Conservation (phyloP, 2,113 vertebrate genomes). For the Bucco capensis region DNA sequence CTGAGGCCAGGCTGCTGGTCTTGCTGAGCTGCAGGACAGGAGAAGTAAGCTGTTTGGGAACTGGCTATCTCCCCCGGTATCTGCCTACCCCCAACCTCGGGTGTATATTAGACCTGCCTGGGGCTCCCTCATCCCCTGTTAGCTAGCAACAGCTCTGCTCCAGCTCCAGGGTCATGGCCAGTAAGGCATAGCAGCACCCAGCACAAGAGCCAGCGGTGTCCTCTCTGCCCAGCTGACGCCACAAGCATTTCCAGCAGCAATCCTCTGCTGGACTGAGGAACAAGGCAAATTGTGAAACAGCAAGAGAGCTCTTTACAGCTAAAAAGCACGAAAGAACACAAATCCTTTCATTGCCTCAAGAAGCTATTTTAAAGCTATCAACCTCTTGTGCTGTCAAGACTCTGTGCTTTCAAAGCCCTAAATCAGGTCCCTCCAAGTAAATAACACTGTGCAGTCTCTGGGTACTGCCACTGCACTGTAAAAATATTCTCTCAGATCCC, state of each 20-base stretch:
- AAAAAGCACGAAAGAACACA: background rate
- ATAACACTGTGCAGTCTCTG: background rate
- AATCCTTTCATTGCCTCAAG: background rate
- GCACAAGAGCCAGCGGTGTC: background rate
- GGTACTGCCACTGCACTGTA: background rate
- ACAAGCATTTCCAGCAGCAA: background rate
- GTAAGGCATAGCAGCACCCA: rapidly evolving
- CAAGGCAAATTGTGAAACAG: background rate
- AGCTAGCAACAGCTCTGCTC: background rate
- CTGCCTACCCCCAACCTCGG: background rate
- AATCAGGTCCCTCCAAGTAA: background rate
- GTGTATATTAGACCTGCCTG: background rate
- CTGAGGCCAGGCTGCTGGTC: background rate
- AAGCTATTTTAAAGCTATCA: background rate
- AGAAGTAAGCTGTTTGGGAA: background rate
- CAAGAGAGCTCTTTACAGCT: background rate
- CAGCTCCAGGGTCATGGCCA: background rate
- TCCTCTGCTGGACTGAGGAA: background rate
- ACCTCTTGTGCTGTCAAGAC: background rate
- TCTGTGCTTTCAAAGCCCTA: background rate
- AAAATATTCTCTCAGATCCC: rapidly evolving
- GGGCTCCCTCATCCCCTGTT: background rate
- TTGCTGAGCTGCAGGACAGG: background rate
- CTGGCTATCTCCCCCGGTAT: background rate
- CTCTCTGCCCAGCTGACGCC: background rate